These are phyloP conservation scores for Cephus spinipes DNA, from an alignment of 2,888 invertebrate species.

Conservation along the genomic window DNA sequence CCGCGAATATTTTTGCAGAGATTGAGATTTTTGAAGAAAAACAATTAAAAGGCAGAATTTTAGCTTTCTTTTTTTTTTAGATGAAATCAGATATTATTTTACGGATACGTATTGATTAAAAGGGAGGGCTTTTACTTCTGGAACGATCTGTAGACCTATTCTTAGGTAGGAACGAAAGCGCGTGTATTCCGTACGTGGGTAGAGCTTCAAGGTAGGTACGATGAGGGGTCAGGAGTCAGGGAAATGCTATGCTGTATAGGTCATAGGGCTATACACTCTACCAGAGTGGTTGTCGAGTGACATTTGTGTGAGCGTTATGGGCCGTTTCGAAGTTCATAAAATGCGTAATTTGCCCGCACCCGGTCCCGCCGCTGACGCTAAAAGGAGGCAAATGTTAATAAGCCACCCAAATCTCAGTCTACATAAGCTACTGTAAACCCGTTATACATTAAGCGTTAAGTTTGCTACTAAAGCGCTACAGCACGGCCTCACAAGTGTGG, in stretches of 20 bases:
- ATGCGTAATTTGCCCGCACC: slow-evolving; percentile 39
- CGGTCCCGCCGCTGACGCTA: slow-evolving; percentile 24
- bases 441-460: background rate
- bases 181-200: slow-evolving; percentile 16
- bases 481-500: background rate
- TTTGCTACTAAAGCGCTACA: background rate
- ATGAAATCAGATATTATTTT: background rate
- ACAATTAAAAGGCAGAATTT: background rate
- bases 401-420: slow-evolving; percentile 35
- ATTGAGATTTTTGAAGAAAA: background rate
- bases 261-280: slow-evolving; percentile 26
- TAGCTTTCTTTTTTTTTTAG: background rate
- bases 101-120: background rate
- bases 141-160: background rate
- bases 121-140: background rate
- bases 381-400: slow-evolving; percentile 45
- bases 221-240: slow-evolving; percentile 1
- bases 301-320: slow-evolving; percentile 39
- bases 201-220: slow-evolving; percentile 2
- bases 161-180: background rate
- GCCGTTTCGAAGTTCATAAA: slow-evolving; percentile 44
- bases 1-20: background rate
- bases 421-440: slow-evolving; percentile 5
- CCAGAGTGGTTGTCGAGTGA: slow-evolving; percentile 39
- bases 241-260: slow-evolving; percentile 16